phyloP scores from a whole-genome alignment of 2,888 invertebrate species.

The Euzetes globulus region DNA sequence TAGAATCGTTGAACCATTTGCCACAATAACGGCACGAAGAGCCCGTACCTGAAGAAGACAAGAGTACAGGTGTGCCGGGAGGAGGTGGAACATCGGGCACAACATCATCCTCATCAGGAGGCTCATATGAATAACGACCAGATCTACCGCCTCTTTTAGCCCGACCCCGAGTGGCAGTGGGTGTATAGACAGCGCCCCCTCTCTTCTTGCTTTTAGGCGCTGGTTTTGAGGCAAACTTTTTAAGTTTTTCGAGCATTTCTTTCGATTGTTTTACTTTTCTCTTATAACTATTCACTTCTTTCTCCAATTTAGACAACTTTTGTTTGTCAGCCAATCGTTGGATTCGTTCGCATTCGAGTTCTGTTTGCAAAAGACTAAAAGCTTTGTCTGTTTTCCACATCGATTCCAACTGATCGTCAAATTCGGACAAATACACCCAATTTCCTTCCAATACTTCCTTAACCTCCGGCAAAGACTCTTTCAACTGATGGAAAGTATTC shows the following conservation, averaged over 20 bases:
- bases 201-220: conserved; percentile 1
- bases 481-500: conserved; percentile 7
- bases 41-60: background rate
- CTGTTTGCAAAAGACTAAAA: background rate
- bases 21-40: conserved; percentile 26
- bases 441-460: background rate
- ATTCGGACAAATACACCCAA: conserved; percentile 9
- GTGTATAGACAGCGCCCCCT: background rate
- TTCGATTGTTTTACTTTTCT: conserved; percentile 21
- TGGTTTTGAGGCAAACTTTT: background rate
- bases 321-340: background rate
- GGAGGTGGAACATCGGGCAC: background rate
- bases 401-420: conserved; percentile 6
- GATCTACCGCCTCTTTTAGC: background rate
- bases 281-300: conserved; percentile 8
- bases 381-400: conserved; percentile 22
- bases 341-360: conserved; percentile 26
- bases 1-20: background rate
- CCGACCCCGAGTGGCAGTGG: background rate
- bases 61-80: conserved; percentile 2
- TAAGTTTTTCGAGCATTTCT: conserved; percentile 19
- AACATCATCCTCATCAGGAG: background rate
- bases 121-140: background rate
- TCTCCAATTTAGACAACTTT: background rate
- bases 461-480: conserved; percentile 20